These are phyloP conservation scores for Tachuris rubrigastra DNA, from an alignment of 2,113 vertebrate species.

Conservation along the genomic window DNA sequence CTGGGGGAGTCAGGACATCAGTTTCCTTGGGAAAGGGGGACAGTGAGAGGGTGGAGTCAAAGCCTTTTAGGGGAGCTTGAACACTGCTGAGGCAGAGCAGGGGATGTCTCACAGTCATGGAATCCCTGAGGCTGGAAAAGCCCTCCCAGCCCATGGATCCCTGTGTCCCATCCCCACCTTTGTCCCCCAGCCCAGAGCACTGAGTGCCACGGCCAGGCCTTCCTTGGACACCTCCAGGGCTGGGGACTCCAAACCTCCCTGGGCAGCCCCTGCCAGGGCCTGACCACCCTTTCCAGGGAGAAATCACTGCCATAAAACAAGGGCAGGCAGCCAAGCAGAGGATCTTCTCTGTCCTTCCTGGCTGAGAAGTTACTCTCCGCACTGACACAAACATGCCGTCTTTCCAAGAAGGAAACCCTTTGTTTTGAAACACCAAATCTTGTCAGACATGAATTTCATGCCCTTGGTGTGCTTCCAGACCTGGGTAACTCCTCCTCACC, in stretches of 20 bases:
- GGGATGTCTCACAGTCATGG: not conserved
- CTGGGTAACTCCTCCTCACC: not conserved
- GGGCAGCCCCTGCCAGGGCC: not conserved
- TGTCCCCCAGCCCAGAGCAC: too few species aligned
- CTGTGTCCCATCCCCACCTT: too few species aligned
- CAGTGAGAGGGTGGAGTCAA: not conserved
- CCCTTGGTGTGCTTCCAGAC: not conserved
- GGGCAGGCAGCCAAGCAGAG: not conserved
- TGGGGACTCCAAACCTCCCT: not conserved
- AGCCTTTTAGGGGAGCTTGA: not conserved
- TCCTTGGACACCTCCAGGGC: not conserved
- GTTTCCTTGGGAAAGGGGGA: not conserved
- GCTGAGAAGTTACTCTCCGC: not conserved
- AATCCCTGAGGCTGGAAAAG: not conserved
- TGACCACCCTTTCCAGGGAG: not conserved
- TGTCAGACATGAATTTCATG: not conserved
- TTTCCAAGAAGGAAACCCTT: not conserved
- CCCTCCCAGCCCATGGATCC: too few species aligned
- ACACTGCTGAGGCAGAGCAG: not conserved
- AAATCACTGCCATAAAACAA: not conserved
- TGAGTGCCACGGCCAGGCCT: not conserved
- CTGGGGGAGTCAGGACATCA: not conserved
- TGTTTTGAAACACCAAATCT: not conserved
- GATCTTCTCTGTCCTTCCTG: not conserved
- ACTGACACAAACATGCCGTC: not conserved